Conservation (phyloP, 2,888 invertebrate species). For the Eristalis arbustorum region DNA sequence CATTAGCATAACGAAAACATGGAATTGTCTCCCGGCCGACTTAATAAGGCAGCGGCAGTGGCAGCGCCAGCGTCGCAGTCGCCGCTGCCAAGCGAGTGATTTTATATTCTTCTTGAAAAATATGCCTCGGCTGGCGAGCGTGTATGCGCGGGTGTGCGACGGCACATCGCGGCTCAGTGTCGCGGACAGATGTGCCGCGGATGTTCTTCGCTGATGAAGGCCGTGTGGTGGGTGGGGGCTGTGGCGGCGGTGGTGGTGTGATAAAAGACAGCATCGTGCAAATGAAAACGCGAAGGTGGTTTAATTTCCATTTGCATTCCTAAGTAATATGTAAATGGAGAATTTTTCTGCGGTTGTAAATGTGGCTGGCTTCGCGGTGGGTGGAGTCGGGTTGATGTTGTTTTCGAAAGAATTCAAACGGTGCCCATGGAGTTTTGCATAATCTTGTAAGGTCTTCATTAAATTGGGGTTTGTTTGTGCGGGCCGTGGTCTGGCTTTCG, state of each 20-base stretch:
- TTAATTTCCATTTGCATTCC: slow-evolving; percentile 70
- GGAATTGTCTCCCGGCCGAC: slow-evolving; percentile 65
- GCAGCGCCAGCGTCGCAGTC: slow-evolving; percentile 40
- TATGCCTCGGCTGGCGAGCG: slow-evolving; percentile 21
- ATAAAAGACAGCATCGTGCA: slow-evolving; percentile 48
- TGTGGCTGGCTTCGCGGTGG: slow-evolving; percentile 22
- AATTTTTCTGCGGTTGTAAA: slow-evolving; percentile 63
- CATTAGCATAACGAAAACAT: slow-evolving; percentile 71
- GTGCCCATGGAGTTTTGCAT: slow-evolving; percentile 48
- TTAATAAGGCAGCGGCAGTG: slow-evolving; percentile 62
- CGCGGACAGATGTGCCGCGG: slow-evolving; percentile 56
- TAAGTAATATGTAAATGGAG: slow-evolving; percentile 67
- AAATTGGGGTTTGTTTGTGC: neutral
- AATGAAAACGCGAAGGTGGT: slow-evolving; percentile 62
- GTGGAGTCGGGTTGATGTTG: slow-evolving; percentile 8
- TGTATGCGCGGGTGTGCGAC: slow-evolving; percentile 8
- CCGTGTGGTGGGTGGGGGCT: neutral
- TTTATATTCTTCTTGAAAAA: slow-evolving; percentile 67
- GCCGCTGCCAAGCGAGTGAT: slow-evolving; percentile 38
- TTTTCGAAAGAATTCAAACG: slow-evolving; percentile 25
- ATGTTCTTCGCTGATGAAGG: slow-evolving; percentile 11
- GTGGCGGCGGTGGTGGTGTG: neutral
- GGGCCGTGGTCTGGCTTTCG: neutral
- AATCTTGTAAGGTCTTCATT: slow-evolving; percentile 56
- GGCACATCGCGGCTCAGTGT: slow-evolving; percentile 34